phyloP scores from a whole-genome alignment of 2,888 invertebrate species.

The Branchipolynoe longqiensis region DNA sequence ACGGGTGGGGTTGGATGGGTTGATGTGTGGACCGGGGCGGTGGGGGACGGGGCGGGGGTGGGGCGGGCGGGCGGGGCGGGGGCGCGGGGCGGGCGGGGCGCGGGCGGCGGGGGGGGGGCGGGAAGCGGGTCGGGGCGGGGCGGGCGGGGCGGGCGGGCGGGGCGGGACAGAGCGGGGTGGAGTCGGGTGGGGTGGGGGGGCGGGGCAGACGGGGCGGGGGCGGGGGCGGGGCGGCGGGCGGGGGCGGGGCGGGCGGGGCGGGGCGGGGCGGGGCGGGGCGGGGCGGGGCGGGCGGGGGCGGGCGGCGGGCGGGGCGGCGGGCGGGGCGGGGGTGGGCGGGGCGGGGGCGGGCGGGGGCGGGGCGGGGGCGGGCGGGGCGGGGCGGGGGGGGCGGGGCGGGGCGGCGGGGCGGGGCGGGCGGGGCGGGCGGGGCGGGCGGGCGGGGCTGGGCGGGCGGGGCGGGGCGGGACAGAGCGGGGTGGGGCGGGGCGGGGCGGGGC shows the following conservation, averaged over 20 bases:
- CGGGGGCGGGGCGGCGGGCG: neutral
- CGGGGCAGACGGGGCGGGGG: neutral
- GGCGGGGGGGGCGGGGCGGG: neutral
- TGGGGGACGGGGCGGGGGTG: too few relatives aligned
- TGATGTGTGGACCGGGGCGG: too few relatives aligned
- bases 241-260: neutral
- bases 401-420: neutral
- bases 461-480: neutral
- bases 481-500: neutral
- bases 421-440: neutral
- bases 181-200: conserved; percentile 9
- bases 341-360: neutral
- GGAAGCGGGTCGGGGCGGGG: too few relatives aligned
- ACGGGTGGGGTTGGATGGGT: too few relatives aligned
- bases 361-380: neutral
- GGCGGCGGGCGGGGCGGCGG: neutral
- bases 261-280: neutral
- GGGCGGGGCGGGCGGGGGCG: neutral
- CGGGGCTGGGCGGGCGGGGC: too few relatives aligned
- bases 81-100: too few relatives aligned
- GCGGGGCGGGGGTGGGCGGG: neutral
- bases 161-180: too few relatives aligned
- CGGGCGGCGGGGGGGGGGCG: too few relatives aligned
- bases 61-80: too few relatives aligned
- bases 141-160: too few relatives aligned